These are phyloP conservation scores for Copsychus sechellarum DNA, from an alignment of 2,113 vertebrate genomes.

Conservation along the genomic window DNA sequence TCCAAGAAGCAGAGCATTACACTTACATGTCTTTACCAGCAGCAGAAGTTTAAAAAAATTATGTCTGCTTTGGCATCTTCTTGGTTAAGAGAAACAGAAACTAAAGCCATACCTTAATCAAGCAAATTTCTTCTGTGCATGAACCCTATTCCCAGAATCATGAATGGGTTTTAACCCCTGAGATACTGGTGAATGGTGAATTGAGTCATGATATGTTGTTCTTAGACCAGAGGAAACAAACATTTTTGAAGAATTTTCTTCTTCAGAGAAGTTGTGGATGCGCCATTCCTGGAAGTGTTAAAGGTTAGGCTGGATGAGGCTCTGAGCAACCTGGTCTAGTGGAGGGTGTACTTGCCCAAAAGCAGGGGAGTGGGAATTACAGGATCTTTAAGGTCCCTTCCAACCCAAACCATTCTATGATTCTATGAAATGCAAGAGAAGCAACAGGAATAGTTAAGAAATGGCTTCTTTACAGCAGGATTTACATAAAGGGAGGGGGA, in stretches of 20 bases:
- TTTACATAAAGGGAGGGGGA: rapidly evolving
- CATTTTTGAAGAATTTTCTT: background rate
- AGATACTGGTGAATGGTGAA: background rate
- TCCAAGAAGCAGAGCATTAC: background rate
- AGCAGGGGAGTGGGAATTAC: background rate
- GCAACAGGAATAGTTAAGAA: background rate
- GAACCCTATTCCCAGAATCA: background rate
- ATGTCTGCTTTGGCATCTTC: background rate
- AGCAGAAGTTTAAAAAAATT: background rate
- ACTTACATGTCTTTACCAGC: background rate
- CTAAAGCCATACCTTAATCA: background rate
- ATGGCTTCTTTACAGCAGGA: background rate
- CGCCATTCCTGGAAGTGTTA: background rate
- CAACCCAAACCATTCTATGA: background rate
- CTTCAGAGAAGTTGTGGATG: background rate
- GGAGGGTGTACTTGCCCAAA: background rate
- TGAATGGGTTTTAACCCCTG: background rate
- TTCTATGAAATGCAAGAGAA: background rate
- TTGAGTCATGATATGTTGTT: background rate
- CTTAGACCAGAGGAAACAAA: background rate
- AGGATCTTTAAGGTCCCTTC: background rate
- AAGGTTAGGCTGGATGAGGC: background rate
- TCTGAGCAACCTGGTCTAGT: background rate
- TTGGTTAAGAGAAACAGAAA: background rate
- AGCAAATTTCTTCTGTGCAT: background rate